Evolutionary conservation across 2,888 invertebrate species (phyloP).

Genomic region (Drosophila lutescens): DNA sequence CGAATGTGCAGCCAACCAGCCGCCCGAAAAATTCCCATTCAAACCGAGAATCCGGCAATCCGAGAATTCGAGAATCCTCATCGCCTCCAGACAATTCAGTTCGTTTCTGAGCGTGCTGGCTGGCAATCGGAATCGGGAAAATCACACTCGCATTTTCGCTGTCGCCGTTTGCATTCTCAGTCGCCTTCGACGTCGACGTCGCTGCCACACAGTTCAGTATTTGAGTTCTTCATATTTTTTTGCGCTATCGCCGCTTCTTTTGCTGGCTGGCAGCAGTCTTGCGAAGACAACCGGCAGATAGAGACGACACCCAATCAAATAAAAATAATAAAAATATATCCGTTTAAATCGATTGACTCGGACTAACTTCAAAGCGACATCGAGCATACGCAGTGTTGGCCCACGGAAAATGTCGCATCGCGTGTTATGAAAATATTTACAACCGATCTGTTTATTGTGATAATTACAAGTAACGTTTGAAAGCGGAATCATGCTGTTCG

Average conservation of each 20-base stretch:
- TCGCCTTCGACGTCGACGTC: conserved; percentile 15
- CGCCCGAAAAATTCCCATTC: conserved; percentile 46
- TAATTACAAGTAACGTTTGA: conserved; percentile 37
- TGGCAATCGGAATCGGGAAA: conserved; percentile 62
- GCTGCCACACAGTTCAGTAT: conserved; percentile 10
- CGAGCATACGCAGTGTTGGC: conserved; percentile 61
- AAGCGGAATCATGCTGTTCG: conserved; percentile 81
- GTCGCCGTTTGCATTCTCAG: conserved; percentile 18
- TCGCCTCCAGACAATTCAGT: conserved; percentile 69
- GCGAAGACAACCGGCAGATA: conserved; percentile 84
- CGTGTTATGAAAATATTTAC: conserved; percentile 40
- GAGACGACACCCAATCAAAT: conserved; percentile 74
- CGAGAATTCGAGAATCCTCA: conserved; percentile 36
- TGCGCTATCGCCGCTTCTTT: conserved; percentile 68
- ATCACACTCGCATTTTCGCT: conserved; percentile 17
- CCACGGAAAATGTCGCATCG: conserved; percentile 55
- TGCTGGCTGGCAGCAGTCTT: conserved; percentile 75
- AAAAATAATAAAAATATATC: not conserved
- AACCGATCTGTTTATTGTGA: conserved; percentile 54
- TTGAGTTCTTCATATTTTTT: conserved; percentile 30
- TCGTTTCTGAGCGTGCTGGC: conserved; percentile 62
- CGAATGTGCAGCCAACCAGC: conserved; percentile 44
- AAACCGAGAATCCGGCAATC: conserved; percentile 16
- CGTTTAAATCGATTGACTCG: not conserved
- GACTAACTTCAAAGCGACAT: conserved; percentile 28